Evolutionary conservation across 2,113 vertebrate species (phyloP).

Genomic region (Clarias magur): DNA sequence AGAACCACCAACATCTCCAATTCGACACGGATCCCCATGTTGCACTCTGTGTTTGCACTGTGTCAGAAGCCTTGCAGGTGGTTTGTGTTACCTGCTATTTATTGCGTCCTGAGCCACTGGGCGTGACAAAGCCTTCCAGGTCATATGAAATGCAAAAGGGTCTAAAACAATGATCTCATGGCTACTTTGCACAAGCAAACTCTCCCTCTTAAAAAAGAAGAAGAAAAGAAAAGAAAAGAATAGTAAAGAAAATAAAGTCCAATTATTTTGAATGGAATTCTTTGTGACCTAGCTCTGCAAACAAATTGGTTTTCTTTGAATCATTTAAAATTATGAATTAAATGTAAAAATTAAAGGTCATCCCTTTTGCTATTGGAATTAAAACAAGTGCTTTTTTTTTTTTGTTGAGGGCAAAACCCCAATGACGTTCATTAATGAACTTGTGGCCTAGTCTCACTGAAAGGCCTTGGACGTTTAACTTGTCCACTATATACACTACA

Average conservation of each 20-base stretch:
- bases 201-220: not conserved
- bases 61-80: not conserved
- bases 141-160: not conserved
- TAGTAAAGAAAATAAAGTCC: not conserved
- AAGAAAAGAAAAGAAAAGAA: not conserved
- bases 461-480: not conserved
- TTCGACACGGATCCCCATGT: conserved; percentile 41
- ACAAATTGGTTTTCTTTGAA: not conserved
- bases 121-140: not conserved
- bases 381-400: not conserved
- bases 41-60: not conserved
- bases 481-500: not conserved
- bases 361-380: not conserved
- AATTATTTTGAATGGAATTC: not conserved
- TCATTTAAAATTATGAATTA: not conserved
- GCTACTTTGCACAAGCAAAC: conserved; percentile 4
- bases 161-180: not conserved
- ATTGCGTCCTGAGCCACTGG: not conserved
- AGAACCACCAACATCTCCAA: conserved; percentile 49
- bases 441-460: not conserved
- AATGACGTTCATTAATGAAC: not conserved
- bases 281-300: not conserved
- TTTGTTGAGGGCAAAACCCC: not conserved
- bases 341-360: not conserved
- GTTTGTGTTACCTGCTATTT: not conserved